phyloP scores from a whole-genome alignment of 2,888 invertebrate genomes.

The Leptopilina syphax region DNA sequence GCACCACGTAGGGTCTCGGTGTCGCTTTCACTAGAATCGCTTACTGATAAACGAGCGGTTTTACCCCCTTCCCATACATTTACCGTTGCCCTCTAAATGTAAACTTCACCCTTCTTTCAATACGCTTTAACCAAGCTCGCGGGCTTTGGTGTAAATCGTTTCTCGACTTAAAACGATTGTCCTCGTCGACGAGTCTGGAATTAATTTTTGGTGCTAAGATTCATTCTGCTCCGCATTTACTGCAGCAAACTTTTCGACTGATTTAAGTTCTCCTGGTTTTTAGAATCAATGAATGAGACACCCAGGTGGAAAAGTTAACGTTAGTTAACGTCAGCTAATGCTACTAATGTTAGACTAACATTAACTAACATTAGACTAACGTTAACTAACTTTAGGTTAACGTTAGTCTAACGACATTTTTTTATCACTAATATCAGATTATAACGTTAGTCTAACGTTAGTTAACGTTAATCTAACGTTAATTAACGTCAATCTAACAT shows the following conservation, averaged over 20 bases:
- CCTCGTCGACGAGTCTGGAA: constrained; percentile 58
- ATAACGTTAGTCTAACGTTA: no score
- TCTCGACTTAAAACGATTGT: constrained; percentile 69
- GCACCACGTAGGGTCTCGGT: constrained; percentile 72
- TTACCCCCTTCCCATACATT: constrained; percentile 59
- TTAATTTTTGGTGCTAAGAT: constrained; percentile 62
- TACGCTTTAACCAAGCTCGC: constrained; percentile 56
- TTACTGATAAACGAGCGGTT: constrained; percentile 77
- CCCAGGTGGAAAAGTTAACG: no score
- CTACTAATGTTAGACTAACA: no score
- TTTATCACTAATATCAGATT: no score
- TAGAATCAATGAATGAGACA: no score
- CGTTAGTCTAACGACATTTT: no score
- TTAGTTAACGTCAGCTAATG: no score
- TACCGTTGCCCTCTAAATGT: constrained; percentile 67
- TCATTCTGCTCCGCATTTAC: constrained; percentile 44
- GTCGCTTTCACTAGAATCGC: constrained; percentile 76
- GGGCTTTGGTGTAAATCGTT: constrained; percentile 54
- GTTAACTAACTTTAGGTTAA: no score
- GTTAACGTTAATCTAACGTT: no score
- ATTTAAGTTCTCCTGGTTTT: no score
- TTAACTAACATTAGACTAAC: no score
- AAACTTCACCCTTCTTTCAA: constrained; percentile 68
- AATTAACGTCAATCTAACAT: no score
- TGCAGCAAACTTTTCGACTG: neutral